phyloP scores from a whole-genome alignment of 2,797 vertebrate genomes.

The Melanotaenia parkinsoni region DNA sequence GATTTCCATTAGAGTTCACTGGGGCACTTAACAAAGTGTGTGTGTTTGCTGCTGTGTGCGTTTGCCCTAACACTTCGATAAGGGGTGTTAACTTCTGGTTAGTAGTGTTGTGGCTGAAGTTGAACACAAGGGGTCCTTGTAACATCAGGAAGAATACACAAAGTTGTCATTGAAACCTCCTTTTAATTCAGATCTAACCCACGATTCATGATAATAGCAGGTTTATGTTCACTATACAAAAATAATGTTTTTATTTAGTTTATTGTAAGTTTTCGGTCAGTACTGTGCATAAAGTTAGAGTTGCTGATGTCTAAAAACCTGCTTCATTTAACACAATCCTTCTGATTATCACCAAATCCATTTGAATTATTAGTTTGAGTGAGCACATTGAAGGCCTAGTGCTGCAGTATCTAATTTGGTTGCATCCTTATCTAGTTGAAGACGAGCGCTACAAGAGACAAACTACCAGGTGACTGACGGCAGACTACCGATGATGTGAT shows the following conservation, averaged over 20 bases:
- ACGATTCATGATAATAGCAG: not conserved
- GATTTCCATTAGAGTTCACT: not conserved
- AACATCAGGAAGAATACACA: slow-evolving; percentile 19
- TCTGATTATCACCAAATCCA: slow-evolving; percentile 22
- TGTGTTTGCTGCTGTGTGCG: not conserved
- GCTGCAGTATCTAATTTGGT: not conserved
- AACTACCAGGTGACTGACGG: too few species aligned
- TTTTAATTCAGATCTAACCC: not conserved
- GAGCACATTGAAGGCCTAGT: slow-evolving; percentile 2
- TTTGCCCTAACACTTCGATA: not conserved
- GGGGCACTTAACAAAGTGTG: too few species aligned
- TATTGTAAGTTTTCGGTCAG: not conserved
- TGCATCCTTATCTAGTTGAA: not conserved
- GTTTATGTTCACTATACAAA: not conserved
- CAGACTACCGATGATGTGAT: too few species aligned
- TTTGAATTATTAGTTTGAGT: slow-evolving; percentile 26
- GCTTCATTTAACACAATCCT: slow-evolving; percentile 29
- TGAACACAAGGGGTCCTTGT: slow-evolving; percentile 60
- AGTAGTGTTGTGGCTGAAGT: slow-evolving; percentile 37
- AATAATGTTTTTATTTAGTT: not conserved
- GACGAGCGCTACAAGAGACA: not conserved
- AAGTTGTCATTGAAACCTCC: not conserved
- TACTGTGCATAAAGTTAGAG: slow-evolving; percentile 2
- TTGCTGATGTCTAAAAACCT: not conserved
- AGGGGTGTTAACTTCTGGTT: too few species aligned